Evolutionary conservation across 2,113 vertebrate genomes (phyloP).

Genomic region (Oreochromis aureus): DNA sequence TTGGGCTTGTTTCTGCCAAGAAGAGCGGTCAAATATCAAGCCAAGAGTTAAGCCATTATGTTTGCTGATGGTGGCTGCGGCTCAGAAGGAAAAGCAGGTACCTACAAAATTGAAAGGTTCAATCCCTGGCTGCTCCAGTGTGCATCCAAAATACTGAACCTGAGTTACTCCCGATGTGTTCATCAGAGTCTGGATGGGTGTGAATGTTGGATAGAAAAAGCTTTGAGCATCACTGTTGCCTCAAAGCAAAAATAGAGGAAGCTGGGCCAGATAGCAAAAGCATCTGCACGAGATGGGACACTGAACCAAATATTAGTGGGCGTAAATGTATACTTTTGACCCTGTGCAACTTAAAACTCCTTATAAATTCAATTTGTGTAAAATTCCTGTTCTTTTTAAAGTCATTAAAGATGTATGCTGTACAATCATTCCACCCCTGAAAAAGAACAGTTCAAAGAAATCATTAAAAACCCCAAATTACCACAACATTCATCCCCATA

Average conservation of each 20-base stretch:
- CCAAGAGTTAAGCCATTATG: neutral
- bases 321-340: neutral
- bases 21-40: neutral
- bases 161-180: neutral
- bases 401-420: neutral
- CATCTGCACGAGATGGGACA: neutral
- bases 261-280: neutral
- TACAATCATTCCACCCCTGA: neutral
- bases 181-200: neutral
- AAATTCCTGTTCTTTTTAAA: neutral
- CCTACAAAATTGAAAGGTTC: neutral
- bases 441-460: neutral
- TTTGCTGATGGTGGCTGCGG: neutral
- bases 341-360: neutral
- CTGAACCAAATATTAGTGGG: neutral
- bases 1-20: neutral
- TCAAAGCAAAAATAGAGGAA: neutral
- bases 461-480: neutral
- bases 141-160: neutral
- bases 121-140: neutral
- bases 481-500: neutral
- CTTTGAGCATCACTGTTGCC: neutral
- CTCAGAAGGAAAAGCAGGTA: neutral
- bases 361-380: neutral
- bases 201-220: neutral